phyloP scores from a whole-genome alignment of 23 tunicate genomes.

The Phallusia fumigata region DNA sequence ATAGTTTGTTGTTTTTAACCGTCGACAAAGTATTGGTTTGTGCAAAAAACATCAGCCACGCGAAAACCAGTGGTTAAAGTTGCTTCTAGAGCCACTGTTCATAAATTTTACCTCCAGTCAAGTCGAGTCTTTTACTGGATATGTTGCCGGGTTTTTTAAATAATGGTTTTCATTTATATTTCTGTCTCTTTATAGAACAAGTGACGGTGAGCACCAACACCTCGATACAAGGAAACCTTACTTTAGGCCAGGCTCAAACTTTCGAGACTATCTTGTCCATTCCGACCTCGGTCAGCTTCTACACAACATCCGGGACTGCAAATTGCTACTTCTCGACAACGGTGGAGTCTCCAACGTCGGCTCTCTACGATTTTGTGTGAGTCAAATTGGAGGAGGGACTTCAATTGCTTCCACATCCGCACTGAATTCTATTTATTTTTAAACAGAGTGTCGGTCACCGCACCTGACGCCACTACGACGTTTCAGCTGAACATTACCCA shows the following conservation, averaged over 20 bases:
- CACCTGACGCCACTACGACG: background rate
- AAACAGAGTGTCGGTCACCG: background rate
- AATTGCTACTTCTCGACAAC: conserved; percentile 36
- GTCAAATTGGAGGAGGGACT: background rate
- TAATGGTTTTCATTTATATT: too few species aligned
- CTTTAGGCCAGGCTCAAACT: conserved; percentile 25
- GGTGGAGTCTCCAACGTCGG: conserved; percentile 26
- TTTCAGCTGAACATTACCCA: background rate
- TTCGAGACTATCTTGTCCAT: background rate
- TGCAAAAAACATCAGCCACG: too few species aligned
- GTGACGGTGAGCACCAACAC: conserved; percentile 7
- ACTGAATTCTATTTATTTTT: too few species aligned
- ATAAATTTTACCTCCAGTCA: too few species aligned
- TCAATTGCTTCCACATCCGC: too few species aligned
- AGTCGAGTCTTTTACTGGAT: too few species aligned
- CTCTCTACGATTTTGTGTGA: conserved; percentile 32
- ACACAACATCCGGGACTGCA: conserved; percentile 45
- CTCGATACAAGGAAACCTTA: conserved; percentile 18
- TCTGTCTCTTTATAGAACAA: too few species aligned
- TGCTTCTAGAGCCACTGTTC: too few species aligned
- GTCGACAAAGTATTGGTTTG: background rate
- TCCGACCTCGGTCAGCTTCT: conserved; percentile 11
- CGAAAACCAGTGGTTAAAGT: too few species aligned
- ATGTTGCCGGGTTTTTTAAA: too few species aligned
- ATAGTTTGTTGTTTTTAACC: background rate